Percentiles rank a stretch among this genome's conserved stretches.
Conservation (phyloP, 2,113 vertebrate species). For the Anthoscopus minutus region DNA sequence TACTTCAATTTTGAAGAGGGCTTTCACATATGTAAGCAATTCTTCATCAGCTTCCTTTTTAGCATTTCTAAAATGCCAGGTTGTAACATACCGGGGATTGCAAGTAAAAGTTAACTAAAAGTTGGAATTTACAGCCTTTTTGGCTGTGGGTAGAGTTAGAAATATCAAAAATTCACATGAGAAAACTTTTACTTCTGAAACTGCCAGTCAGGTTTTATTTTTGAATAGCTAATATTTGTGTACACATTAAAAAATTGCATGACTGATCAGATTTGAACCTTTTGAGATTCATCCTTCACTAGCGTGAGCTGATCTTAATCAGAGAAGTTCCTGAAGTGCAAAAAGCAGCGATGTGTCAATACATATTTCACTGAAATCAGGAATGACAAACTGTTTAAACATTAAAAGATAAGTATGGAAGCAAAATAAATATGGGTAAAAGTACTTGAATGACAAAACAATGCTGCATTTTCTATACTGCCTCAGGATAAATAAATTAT, state of each 20-base stretch:
- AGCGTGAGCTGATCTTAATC: background rate
- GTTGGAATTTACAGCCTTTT: background rate
- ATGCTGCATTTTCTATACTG: background rate
- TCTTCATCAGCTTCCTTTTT: background rate
- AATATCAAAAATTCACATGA: background rate
- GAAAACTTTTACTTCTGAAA: background rate
- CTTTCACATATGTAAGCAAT: background rate
- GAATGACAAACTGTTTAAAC: background rate
- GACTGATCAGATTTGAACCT: background rate
- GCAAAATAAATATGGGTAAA: background rate
- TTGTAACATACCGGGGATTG: background rate
- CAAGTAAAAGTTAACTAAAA: background rate
- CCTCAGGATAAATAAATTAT: background rate
- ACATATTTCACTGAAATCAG: background rate
- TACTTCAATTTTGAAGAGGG: background rate
- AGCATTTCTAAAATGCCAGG: background rate
- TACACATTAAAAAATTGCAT: background rate
- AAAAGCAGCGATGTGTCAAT: background rate
- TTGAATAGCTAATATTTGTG: background rate
- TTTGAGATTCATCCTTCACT: background rate
- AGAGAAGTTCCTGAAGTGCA: background rate
- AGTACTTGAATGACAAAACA: background rate
- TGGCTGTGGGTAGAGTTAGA: background rate
- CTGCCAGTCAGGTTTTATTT: background rate
- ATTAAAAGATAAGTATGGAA: background rate